Evolutionary conservation across 2,113 vertebrate genomes (phyloP).

Genomic region (Fukomys damarensis): DNA sequence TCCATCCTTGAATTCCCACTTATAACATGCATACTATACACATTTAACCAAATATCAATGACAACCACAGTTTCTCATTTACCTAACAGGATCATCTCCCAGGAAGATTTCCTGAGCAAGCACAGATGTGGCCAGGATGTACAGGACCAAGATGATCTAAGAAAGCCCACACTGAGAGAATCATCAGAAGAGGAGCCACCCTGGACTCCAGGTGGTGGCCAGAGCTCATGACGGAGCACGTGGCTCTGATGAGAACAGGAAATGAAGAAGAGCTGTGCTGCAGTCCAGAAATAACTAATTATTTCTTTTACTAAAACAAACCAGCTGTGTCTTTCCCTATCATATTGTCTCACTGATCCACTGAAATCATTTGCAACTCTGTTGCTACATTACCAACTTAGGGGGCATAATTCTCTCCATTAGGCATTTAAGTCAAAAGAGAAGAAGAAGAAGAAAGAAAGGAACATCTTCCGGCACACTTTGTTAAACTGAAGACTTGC

Average conservation of each 20-base stretch:
- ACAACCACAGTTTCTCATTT: not conserved
- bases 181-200: not conserved
- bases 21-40: accelerated
- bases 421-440: conserved; percentile 30
- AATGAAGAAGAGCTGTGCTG: not conserved
- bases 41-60: not conserved
- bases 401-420: conserved; percentile 53
- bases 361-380: conserved; percentile 59
- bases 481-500: conserved; percentile 16
- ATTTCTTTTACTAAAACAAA: conserved; percentile 12
- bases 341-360: not conserved
- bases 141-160: accelerated
- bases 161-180: not conserved
- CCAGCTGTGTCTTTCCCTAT: conserved; percentile 22
- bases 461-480: not conserved
- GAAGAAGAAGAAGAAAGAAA: conserved; percentile 15
- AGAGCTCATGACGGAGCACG: not conserved
- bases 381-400: conserved; percentile 24
- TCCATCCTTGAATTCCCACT: not conserved
- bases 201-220: not conserved
- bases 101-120: not conserved
- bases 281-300: not conserved
- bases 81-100: not conserved
- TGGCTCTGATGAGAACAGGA: not conserved
- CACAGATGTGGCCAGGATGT: not conserved